Conservation (phyloP, 1,140 invertebrate species). For the Coenobita brevimanus region DNA sequence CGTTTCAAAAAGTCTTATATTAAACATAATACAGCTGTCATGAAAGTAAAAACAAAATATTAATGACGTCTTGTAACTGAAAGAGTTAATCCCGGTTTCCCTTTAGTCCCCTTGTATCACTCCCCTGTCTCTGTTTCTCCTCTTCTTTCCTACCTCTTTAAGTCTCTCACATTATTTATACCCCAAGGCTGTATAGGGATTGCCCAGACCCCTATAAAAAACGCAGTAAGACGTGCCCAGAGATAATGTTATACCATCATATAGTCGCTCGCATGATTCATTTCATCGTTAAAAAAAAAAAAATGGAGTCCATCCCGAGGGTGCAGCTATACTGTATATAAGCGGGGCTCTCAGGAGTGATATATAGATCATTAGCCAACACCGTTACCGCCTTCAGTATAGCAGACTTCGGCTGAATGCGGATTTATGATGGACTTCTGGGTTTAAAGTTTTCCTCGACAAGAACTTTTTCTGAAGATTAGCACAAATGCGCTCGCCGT, state of each 20-base stretch:
- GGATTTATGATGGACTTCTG: not conserved
- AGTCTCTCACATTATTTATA: too few species aligned
- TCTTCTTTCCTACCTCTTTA: too few species aligned
- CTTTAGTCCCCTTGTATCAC: too few species aligned
- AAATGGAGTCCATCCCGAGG: slow-evolving; percentile 3
- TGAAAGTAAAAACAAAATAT: too few species aligned
- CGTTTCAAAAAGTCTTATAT: too few species aligned
- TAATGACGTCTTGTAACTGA: too few species aligned
- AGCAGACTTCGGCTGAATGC: not conserved
- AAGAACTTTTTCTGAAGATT: too few species aligned
- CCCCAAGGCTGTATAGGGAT: not conserved
- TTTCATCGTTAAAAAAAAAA: slow-evolving; percentile 41
- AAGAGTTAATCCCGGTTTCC: too few species aligned
- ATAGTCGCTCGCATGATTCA: slow-evolving; percentile 35
- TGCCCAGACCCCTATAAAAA: slow-evolving; percentile 27
- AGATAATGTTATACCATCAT: slow-evolving; percentile 41
- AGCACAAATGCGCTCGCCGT: too few species aligned
- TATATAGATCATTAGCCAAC: slow-evolving; percentile 53
- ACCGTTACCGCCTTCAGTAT: slow-evolving; percentile 11
- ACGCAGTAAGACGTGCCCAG: slow-evolving; percentile 17
- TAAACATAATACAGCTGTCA: too few species aligned
- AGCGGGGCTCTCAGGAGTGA: not conserved
- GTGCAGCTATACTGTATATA: slow-evolving; percentile 11
- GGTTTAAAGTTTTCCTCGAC: too few species aligned
- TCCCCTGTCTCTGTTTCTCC: too few species aligned